Percentiles rank a stretch among this genome's conserved stretches.
Evolutionary conservation across 2,797 vertebrate species (phyloP).

Genomic region (Betta splendens): DNA sequence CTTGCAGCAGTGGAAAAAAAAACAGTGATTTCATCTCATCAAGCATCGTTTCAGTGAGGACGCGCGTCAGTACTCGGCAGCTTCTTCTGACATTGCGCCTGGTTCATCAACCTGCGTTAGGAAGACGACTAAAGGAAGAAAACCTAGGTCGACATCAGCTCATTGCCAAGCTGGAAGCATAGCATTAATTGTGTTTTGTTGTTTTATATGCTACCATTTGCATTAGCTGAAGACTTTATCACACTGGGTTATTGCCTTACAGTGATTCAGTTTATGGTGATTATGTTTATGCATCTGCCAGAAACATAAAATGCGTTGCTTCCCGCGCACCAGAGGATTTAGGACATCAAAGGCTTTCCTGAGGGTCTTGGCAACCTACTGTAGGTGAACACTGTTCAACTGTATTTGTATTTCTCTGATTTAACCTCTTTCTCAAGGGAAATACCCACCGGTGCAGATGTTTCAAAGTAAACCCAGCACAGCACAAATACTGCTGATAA

Average conservation of each 20-base stretch:
- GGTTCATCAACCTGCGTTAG: constrained; percentile 9
- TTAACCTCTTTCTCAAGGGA: constrained; percentile 9
- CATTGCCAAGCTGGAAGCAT: constrained; percentile 22
- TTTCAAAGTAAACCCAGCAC: constrained; percentile 15
- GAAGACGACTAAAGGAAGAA: constrained; percentile 5
- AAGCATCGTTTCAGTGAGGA: constrained; percentile 10
- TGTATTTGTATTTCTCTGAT: constrained; percentile 23
- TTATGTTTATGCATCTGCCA: constrained; percentile 37
- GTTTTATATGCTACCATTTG: constrained; percentile 30
- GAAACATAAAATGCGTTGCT: constrained; percentile 45
- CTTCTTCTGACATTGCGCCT: constrained; percentile 11
- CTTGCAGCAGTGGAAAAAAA: constrained; percentile 13
- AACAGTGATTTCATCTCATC: constrained; percentile 17
- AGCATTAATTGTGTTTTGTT: constrained; percentile 20
- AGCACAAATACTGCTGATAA: background rate
- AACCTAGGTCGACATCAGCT: constrained; percentile 24
- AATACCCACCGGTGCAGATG: constrained; percentile 6
- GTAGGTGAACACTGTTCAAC: constrained; percentile 16
- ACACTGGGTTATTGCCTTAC: constrained; percentile 29
- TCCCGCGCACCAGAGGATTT: constrained; percentile 30
- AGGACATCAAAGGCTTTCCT: constrained; percentile 27
- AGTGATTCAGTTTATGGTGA: constrained; percentile 38
- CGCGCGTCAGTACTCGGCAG: constrained; percentile 5
- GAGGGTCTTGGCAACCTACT: constrained; percentile 19
- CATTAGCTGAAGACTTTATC: constrained; percentile 28